Conservation (phyloP, 1,140 invertebrate genomes). For the Caenorhabditis tropicalis region DNA sequence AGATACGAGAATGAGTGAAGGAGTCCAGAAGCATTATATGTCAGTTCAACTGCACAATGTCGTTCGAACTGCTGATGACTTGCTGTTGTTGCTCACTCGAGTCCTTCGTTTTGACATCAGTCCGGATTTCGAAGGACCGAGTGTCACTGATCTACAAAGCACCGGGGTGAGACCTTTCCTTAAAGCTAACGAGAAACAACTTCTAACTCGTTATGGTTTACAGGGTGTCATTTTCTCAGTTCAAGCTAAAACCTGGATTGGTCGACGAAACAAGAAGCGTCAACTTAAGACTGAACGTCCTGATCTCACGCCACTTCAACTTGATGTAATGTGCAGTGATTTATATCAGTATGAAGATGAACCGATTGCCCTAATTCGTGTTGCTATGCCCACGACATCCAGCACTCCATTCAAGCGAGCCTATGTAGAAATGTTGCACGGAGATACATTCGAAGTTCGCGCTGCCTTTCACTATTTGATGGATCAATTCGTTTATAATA, state of each 20-base stretch:
- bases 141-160: neutral
- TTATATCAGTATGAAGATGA: neutral
- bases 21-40: neutral
- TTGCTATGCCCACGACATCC: neutral
- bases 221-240: neutral
- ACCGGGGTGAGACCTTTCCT: neutral
- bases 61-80: neutral
- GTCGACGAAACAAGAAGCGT: neutral
- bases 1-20: neutral
- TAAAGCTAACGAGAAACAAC: neutral
- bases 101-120: neutral
- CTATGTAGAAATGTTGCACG: neutral
- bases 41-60: neutral
- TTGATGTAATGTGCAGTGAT: constrained; percentile 16
- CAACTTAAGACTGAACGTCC: neutral
- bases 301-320: neutral
- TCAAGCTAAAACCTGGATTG: neutral
- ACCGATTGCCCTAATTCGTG: neutral
- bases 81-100: neutral
- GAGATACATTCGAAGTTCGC: neutral
- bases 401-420: neutral
- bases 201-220: neutral
- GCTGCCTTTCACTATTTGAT: constrained; percentile 19
- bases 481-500: constrained; percentile 7
- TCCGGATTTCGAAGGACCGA: neutral